These are phyloP conservation scores for Fringilla coelebs DNA, from an alignment of 2,797 vertebrate species.

Conservation along the genomic window DNA sequence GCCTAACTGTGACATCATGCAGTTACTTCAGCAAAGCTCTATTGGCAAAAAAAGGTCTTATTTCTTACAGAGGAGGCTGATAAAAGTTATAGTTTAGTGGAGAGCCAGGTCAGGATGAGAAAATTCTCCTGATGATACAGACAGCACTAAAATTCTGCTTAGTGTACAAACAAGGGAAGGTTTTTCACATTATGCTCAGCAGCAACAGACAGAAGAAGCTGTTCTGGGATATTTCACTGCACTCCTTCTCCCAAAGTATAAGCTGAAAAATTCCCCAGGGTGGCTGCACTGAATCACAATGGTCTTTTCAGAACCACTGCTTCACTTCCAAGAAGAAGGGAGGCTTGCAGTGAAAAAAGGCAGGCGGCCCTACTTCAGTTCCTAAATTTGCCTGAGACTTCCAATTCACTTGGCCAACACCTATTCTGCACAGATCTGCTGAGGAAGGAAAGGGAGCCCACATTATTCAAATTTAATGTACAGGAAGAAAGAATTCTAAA, in stretches of 20 bases:
- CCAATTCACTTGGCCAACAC: not conserved
- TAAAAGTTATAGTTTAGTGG: not conserved
- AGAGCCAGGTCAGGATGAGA: not conserved
- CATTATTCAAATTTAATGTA: not conserved
- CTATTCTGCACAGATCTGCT: not conserved
- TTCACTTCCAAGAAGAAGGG: not conserved
- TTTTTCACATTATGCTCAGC: not conserved
- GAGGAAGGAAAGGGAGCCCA: not conserved
- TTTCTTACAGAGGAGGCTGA: not conserved
- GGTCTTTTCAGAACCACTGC: not conserved
- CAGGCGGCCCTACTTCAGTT: not conserved
- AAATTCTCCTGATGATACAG: not conserved
- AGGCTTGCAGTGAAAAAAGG: not conserved
- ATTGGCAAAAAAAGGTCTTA: rapidly evolving
- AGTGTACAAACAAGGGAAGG: not conserved
- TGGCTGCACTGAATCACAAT: not conserved
- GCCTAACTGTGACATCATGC: not conserved
- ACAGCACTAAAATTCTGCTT: not conserved
- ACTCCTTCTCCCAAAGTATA: not conserved
- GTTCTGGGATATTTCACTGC: not conserved
- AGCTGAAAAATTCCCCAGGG: not conserved
- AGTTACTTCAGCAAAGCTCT: not conserved
- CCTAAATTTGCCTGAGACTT: not conserved
- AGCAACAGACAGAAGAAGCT: not conserved
- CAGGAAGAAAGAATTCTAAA: not conserved